Conservation (phyloP, 2,888 invertebrate species). For the Trichogramma dendrolimi region DNA sequence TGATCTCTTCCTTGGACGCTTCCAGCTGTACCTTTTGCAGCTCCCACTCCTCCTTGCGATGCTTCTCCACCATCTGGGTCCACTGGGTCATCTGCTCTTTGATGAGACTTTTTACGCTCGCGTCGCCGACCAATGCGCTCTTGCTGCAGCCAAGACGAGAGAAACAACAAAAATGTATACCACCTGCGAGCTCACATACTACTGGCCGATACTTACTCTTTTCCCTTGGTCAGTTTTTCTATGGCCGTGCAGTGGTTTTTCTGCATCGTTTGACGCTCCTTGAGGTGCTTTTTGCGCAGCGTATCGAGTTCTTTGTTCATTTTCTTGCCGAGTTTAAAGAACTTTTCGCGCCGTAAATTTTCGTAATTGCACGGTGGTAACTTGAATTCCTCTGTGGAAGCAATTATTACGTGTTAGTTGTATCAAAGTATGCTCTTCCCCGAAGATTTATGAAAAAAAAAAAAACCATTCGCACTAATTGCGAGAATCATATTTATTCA, state of each 20-base stretch:
- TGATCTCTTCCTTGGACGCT: slow-evolving; percentile 55
- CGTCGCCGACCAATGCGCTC: slow-evolving; percentile 47
- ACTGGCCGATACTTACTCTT: slow-evolving; percentile 51
- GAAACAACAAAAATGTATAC: slow-evolving; percentile 4
- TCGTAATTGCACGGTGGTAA: slow-evolving; percentile 54
- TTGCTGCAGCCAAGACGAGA: slow-evolving; percentile 39
- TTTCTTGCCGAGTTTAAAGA: slow-evolving; percentile 60
- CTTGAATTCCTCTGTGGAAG: slow-evolving; percentile 38
- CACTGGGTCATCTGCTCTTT: slow-evolving; percentile 63
- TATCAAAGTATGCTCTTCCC: too few relatives aligned
- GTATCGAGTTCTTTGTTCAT: slow-evolving; percentile 62
- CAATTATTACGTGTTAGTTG: not conserved
- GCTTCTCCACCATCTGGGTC: slow-evolving; percentile 59
- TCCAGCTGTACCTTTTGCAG: slow-evolving; percentile 57
- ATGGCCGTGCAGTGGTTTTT: slow-evolving; percentile 58
- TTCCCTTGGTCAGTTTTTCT: slow-evolving; percentile 60
- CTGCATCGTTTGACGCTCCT: slow-evolving; percentile 61
- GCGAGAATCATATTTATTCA: not conserved
- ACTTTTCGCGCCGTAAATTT: slow-evolving; percentile 55
- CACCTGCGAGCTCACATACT: slow-evolving; percentile 2
- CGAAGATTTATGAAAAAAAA: not conserved
- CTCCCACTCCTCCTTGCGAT: slow-evolving; percentile 59
- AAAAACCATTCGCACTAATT: not conserved
- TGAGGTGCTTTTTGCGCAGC: slow-evolving; percentile 60
- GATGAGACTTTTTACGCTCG: slow-evolving; percentile 53